phyloP scores from a whole-genome alignment of 2,797 vertebrate species.

The Danionella dracula region DNA sequence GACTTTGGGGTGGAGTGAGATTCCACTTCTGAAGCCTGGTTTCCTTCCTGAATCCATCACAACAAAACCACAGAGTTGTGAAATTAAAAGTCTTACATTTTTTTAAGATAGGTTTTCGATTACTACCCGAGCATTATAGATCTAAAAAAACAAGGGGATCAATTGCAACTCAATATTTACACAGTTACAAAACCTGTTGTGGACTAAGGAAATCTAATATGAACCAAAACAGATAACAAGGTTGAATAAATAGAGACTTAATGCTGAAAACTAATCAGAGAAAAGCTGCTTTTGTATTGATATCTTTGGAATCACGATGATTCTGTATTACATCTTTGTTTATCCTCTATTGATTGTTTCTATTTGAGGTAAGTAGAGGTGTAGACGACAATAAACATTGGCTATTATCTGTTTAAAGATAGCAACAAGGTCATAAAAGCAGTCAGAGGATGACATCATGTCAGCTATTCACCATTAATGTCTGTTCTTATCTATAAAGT shows the following conservation, averaged over 20 bases:
- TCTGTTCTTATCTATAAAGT: neutral
- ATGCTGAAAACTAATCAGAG: no score
- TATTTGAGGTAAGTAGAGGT: neutral
- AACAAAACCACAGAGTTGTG: no score
- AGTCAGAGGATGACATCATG: conserved; percentile 10
- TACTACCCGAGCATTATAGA: no score
- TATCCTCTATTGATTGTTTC: neutral
- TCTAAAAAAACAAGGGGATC: no score
- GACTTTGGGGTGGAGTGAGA: conserved; percentile 37
- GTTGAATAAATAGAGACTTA: neutral
- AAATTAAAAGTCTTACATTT: no score
- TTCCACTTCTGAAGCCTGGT: conserved; percentile 43
- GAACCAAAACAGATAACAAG: neutral
- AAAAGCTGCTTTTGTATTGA: no score
- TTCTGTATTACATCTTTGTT: neutral
- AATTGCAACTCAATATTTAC: no score
- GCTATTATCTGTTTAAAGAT: neutral
- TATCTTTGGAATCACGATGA: neutral
- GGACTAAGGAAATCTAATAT: neutral
- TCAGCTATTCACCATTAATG: conserved; percentile 48
- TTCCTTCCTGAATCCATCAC: conserved; percentile 53
- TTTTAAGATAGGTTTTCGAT: no score
- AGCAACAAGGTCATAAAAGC: neutral
- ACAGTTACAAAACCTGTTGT: neutral
- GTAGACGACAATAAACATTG: neutral